A percentile compares a stretch with the other conserved stretches of the same genome.
Conservation (phyloP, 2,797 vertebrate genomes). For the Scarus forsteni region DNA sequence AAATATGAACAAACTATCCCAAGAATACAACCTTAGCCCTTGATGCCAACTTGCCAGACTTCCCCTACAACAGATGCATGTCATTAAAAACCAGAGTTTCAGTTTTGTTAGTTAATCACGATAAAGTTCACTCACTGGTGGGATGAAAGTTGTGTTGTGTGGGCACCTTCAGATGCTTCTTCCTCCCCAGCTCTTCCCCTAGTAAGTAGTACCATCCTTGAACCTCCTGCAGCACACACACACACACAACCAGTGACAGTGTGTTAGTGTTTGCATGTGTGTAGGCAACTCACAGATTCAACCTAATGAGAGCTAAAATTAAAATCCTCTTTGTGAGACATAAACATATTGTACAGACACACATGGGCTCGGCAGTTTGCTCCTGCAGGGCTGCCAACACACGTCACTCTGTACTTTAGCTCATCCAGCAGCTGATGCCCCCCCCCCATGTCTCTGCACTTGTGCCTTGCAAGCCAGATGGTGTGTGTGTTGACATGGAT, state of each 20-base stretch:
- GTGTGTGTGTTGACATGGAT: constrained; percentile 28
- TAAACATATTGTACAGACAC: constrained; percentile 29
- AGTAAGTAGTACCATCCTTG: constrained; percentile 94
- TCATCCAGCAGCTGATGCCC: constrained; percentile 73
- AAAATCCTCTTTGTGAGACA: constrained; percentile 29
- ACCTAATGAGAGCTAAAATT: constrained; percentile 53
- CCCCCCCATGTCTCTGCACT: constrained; percentile 40
- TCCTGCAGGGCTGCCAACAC: constrained; percentile 47
- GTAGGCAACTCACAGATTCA: constrained; percentile 26
- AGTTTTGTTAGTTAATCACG: background rate
- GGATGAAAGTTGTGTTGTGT: constrained; percentile 61
- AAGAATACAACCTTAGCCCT: background rate
- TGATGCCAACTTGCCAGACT: background rate
- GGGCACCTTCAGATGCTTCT: constrained; percentile 92
- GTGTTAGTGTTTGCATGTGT: background rate
- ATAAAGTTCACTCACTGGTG: constrained; percentile 61
- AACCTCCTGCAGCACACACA: constrained; percentile 80
- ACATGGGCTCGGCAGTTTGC: constrained; percentile 26
- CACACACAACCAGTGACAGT: constrained; percentile 27
- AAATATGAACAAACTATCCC: background rate
- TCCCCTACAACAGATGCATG: background rate
- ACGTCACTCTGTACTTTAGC: constrained; percentile 51
- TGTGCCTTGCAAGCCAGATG: constrained; percentile 69
- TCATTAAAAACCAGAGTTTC: background rate
- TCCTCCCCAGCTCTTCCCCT: constrained; percentile 87